Conservation (phyloP, 2,113 vertebrate species). For the Nicator chloris region DNA sequence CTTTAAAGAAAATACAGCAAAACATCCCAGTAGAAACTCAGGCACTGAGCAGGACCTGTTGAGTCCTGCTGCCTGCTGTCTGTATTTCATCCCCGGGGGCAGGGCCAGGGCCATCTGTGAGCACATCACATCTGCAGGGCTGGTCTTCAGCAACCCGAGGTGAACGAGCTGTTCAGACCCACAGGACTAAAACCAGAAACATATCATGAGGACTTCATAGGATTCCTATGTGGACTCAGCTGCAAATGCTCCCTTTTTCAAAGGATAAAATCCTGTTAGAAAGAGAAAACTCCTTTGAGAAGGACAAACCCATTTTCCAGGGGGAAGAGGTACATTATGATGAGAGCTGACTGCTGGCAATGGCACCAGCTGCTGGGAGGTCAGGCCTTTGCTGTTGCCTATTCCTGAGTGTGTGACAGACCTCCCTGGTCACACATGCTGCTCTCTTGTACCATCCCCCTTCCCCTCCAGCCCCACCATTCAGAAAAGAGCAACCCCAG, state of each 20-base stretch:
- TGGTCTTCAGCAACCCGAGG: neutral
- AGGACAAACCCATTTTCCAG: neutral
- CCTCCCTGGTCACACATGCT: neutral
- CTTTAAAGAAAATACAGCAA: neutral
- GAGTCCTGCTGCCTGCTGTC: conserved; percentile 15
- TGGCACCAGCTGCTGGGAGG: neutral
- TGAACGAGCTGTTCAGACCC: neutral
- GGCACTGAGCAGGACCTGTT: conserved; percentile 11
- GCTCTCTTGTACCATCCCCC: neutral
- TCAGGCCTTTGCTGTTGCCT: neutral
- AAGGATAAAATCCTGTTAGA: neutral
- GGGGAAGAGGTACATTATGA: neutral
- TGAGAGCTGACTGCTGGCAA: neutral
- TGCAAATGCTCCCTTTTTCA: neutral
- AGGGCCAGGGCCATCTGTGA: neutral
- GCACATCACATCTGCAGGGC: neutral
- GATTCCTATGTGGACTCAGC: neutral
- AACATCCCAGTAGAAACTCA: neutral
- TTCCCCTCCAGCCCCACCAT: neutral
- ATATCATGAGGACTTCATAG: neutral
- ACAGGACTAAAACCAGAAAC: neutral
- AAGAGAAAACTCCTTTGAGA: neutral
- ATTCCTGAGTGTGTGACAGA: neutral
- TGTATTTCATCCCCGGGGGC: neutral
- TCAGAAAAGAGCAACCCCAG: neutral